These are phyloP conservation scores for Tridacna gigas DNA, from an alignment of 2,888 invertebrate species.

Conservation along the genomic window DNA sequence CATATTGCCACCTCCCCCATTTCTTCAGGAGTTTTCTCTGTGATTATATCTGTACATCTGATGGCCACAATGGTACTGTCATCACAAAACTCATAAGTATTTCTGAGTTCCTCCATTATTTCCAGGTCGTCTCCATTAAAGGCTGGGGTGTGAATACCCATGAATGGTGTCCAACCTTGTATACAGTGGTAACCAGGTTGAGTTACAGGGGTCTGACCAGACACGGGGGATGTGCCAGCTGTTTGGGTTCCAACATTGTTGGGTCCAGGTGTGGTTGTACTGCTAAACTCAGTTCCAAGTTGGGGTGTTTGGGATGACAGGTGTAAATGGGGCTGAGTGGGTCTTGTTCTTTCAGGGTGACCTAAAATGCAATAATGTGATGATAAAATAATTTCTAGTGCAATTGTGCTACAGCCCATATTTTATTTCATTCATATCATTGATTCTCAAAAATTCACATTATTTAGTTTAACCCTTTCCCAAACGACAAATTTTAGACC, in stretches of 20 bases:
- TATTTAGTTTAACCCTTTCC: too few relatives aligned
- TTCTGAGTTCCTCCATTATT: slow-evolving; percentile 63
- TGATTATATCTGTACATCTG: slow-evolving; percentile 62
- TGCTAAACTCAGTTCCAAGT: slow-evolving; percentile 25
- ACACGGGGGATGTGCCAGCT: slow-evolving; percentile 15
- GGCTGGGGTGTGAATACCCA: slow-evolving; percentile 69
- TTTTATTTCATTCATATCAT: too few relatives aligned
- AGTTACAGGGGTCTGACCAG: slow-evolving; percentile 50
- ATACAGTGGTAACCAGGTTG: slow-evolving; percentile 60
- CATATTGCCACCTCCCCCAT: slow-evolving; percentile 73
- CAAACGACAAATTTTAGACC: too few relatives aligned
- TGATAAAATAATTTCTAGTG: background rate
- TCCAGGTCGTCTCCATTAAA: slow-evolving; percentile 71
- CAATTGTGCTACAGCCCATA: too few relatives aligned
- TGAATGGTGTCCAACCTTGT: slow-evolving; percentile 73
- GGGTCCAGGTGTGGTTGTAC: slow-evolving; percentile 27
- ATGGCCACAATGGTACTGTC: slow-evolving; percentile 65
- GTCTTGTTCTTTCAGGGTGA: slow-evolving; percentile 1
- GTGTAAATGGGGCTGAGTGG: background rate
- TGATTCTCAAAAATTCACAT: too few relatives aligned
- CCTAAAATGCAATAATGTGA: background rate
- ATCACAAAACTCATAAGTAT: slow-evolving; percentile 71
- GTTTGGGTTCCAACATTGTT: slow-evolving; percentile 31
- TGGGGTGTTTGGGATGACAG: slow-evolving; percentile 40
- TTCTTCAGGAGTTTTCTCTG: slow-evolving; percentile 51